phyloP scores from a whole-genome alignment of 2,888 invertebrate species.

The Dilophus febrilis region DNA sequence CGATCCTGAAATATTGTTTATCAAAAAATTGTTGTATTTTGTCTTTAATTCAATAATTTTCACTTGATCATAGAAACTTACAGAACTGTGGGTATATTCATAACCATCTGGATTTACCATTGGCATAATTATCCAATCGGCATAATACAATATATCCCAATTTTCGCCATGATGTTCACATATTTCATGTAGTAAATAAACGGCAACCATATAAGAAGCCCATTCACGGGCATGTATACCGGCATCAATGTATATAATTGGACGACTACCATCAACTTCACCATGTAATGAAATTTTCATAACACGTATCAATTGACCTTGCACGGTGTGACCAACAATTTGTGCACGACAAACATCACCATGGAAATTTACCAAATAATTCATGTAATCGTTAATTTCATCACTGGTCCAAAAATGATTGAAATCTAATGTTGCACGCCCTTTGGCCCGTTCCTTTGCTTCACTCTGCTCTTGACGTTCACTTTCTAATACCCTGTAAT shows the following conservation, averaged over 20 bases:
- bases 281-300: conserved; percentile 39
- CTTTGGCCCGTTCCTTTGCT: too few species aligned
- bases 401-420: conserved; percentile 5
- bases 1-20: conserved; percentile 24
- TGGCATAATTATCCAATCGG: conserved; percentile 52
- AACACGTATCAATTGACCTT: conserved; percentile 37
- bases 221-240: conserved; percentile 49
- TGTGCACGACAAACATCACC: conserved; percentile 33
- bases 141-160: conserved; percentile 34
- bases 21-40: too few species aligned
- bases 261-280: conserved; percentile 30
- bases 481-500: neutral
- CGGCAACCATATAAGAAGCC: conserved; percentile 40
- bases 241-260: conserved; percentile 41
- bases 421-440: conserved; percentile 15
- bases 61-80: too few species aligned
- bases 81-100: conserved; percentile 33
- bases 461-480: neutral
- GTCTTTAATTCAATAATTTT: too few species aligned
- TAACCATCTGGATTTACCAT: conserved; percentile 59
- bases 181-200: conserved; percentile 40
- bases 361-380: conserved; percentile 29
- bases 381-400: conserved; percentile 35
- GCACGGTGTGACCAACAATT: conserved; percentile 35
- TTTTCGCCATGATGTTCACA: conserved; percentile 35